Evolutionary conservation across 2,888 invertebrate genomes (phyloP).

Genomic region (Malthinus flaveolus): DNA sequence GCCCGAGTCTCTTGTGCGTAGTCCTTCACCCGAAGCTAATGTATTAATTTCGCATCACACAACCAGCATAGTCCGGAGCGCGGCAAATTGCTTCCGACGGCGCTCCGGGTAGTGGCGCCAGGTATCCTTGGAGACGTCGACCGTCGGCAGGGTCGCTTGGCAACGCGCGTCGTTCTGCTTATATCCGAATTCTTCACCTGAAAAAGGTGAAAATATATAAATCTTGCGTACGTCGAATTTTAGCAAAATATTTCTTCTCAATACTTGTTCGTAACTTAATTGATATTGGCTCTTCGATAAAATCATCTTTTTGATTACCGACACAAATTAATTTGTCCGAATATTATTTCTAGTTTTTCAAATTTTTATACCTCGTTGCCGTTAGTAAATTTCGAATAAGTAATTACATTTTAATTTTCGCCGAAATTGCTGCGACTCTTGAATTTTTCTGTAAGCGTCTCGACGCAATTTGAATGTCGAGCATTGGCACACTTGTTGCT

Average conservation of each 20-base stretch:
- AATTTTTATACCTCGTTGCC: not conserved
- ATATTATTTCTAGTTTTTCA: not conserved
- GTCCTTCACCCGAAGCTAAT: conserved; percentile 47
- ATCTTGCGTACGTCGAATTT: not conserved
- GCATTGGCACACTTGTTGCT: conserved; percentile 43
- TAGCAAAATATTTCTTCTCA: not conserved
- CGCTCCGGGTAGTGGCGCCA: conserved; percentile 61
- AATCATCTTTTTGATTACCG: too few relatives aligned
- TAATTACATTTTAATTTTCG: not conserved
- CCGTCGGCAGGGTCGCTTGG: conserved; percentile 56
- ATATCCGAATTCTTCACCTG: conserved; percentile 42
- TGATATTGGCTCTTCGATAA: not conserved
- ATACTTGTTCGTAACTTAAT: not conserved
- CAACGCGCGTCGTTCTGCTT: conserved; percentile 57
- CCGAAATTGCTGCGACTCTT: not conserved
- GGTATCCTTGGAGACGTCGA: conserved; percentile 60
- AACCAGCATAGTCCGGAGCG: conserved; percentile 47
- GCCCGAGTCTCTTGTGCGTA: conserved; percentile 36
- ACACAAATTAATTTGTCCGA: too few relatives aligned
- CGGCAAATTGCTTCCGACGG: conserved; percentile 62
- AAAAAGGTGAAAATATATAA: conserved; percentile 34
- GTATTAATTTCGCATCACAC: conserved; percentile 49
- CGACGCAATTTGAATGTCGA: conserved; percentile 12
- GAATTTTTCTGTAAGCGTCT: not conserved
- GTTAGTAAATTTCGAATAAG: not conserved